Conservation (phyloP, 2,888 invertebrate genomes). For the Aphrophora alni region DNA sequence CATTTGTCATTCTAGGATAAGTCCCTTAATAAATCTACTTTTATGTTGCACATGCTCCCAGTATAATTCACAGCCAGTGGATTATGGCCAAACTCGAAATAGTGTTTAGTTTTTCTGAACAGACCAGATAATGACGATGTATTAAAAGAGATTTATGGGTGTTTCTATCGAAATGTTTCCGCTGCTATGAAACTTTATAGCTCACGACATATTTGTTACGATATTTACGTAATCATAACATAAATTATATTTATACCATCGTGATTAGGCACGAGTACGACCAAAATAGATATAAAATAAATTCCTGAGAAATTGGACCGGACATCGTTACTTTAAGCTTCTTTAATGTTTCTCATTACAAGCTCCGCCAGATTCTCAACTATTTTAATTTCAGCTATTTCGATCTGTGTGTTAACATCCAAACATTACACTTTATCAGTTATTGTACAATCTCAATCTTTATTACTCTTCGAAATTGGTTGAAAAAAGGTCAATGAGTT, state of each 20-base stretch:
- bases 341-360: no score
- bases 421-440: no score
- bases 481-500: no score
- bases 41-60: not conserved
- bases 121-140: not conserved
- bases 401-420: no score
- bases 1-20: not conserved
- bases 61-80: not conserved
- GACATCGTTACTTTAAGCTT: not conserved
- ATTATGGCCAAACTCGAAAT: not conserved
- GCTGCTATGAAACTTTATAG: not conserved
- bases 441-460: no score
- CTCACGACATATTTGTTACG: not conserved
- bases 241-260: not conserved
- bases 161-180: not conserved
- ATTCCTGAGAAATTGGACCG: not conserved
- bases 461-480: no score
- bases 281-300: not conserved
- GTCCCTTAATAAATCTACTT: not conserved
- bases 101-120: not conserved
- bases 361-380: no score
- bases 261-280: not conserved
- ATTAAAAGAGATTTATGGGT: not conserved
- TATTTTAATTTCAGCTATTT: no score
- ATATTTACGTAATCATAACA: not conserved